Conservation (phyloP, 2,797 vertebrate species). For the Sebastes taczanowskii region DNA sequence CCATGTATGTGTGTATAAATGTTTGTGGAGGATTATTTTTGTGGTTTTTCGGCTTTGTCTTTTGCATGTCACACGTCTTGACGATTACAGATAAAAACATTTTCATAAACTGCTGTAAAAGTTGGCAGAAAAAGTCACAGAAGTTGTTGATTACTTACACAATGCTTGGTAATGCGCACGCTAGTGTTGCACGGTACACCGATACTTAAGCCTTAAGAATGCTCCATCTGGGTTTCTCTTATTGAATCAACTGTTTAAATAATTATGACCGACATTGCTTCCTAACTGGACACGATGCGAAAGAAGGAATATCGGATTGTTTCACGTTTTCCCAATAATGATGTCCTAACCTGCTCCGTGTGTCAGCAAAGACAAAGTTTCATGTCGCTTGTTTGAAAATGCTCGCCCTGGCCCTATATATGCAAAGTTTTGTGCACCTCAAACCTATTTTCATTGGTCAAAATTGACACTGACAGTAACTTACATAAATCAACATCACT, state of each 20-base stretch:
- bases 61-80: not conserved
- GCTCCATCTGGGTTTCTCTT: not conserved
- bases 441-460: not conserved
- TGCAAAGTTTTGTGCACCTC: too few relatives aligned
- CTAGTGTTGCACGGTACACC: too few relatives aligned
- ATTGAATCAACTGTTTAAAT: not conserved
- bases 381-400: too few relatives aligned
- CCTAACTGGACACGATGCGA: too few relatives aligned
- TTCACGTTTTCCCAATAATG: too few relatives aligned
- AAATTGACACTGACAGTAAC: not conserved
- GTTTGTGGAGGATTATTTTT: not conserved
- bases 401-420: too few relatives aligned
- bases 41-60: not conserved
- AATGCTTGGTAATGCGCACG: too few relatives aligned
- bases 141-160: not conserved
- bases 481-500: not conserved
- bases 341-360: too few relatives aligned
- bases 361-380: too few relatives aligned
- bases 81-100: not conserved
- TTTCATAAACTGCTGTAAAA: too few relatives aligned
- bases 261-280: not conserved
- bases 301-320: rapidly evolving
- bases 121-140: rapidly evolving
- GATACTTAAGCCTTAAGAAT: not conserved
- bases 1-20: too few relatives aligned